Evolutionary conservation across 2,797 vertebrate species (phyloP).

Genomic region (Chelonia mydas): DNA sequence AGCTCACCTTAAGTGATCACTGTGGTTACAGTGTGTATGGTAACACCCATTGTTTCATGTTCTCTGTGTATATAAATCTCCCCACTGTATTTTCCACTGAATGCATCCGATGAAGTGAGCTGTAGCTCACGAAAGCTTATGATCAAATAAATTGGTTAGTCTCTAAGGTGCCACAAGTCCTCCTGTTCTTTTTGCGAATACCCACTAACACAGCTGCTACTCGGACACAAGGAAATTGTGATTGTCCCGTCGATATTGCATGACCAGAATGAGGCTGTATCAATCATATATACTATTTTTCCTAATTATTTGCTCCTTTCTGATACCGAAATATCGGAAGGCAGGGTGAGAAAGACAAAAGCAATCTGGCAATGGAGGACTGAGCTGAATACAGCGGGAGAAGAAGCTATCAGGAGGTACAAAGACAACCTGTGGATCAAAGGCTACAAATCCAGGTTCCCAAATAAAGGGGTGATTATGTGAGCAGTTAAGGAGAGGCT

Average conservation of each 20-base stretch:
- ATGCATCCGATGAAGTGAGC: too few relatives aligned
- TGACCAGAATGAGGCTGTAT: background rate
- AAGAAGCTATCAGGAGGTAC: background rate
- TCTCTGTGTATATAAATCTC: too few relatives aligned
- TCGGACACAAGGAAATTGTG: background rate
- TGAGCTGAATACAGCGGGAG: background rate
- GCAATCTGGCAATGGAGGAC: accelerated
- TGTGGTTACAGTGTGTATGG: too few relatives aligned
- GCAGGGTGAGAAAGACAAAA: background rate
- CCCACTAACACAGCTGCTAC: too few relatives aligned
- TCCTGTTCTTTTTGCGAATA: too few relatives aligned
- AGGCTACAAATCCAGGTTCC: constrained; percentile 27
- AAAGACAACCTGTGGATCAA: constrained; percentile 14
- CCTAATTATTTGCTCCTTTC: background rate
- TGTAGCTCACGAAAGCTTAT: too few relatives aligned
- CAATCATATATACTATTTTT: background rate
- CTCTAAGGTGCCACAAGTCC: too few relatives aligned
- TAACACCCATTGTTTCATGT: too few relatives aligned
- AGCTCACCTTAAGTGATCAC: too few relatives aligned
- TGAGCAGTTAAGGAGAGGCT: constrained; percentile 43
- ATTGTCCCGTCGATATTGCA: too few relatives aligned
- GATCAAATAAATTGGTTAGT: too few relatives aligned
- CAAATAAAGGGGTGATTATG: constrained; percentile 58
- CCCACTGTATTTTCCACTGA: too few relatives aligned
- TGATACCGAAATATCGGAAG: background rate